Conservation (phyloP, 2,888 invertebrate genomes). For the Temnothorax rugatulus region DNA sequence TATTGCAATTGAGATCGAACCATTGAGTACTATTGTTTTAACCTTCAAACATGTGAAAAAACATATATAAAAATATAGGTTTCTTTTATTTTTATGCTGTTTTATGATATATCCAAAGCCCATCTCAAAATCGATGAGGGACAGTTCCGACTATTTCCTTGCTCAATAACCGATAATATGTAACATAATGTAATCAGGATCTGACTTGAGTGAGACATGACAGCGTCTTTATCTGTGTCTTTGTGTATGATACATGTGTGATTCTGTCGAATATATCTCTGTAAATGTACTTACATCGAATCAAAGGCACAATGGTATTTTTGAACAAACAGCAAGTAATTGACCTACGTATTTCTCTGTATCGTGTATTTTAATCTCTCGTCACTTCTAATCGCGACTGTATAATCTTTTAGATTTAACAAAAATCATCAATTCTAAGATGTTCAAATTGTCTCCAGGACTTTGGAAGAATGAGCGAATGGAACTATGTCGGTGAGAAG, state of each 20-base stretch:
- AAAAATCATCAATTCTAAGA: conserved; percentile 32
- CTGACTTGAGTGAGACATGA: conserved; percentile 48
- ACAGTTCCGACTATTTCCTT: neutral
- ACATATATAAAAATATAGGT: neutral
- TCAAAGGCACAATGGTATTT: conserved; percentile 78
- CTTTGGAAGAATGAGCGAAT: conserved; percentile 8
- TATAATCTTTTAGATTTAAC: conserved; percentile 10
- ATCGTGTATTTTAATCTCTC: conserved; percentile 17
- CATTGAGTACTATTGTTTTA: neutral
- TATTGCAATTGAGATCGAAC: neutral
- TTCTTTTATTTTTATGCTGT: neutral
- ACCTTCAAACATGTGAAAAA: neutral
- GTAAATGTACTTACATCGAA: conserved; percentile 60
- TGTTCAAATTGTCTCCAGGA: conserved; percentile 7
- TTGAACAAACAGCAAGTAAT: conserved; percentile 62
- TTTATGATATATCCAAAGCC: neutral
- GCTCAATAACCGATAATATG: conserved; percentile 72
- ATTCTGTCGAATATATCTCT: conserved; percentile 49
- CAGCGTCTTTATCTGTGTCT: conserved; percentile 53
- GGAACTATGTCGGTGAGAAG: conserved; percentile 17
- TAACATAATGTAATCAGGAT: conserved; percentile 71
- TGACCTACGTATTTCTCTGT: conserved; percentile 59
- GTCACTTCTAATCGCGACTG: neutral
- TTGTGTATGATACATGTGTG: conserved; percentile 37
- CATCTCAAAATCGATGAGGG: neutral